Evolutionary conservation across 2,888 invertebrate genomes (phyloP), one percentile per base, ranked within the genome.

Genomic region (Campopleginae sp.): DNA sequence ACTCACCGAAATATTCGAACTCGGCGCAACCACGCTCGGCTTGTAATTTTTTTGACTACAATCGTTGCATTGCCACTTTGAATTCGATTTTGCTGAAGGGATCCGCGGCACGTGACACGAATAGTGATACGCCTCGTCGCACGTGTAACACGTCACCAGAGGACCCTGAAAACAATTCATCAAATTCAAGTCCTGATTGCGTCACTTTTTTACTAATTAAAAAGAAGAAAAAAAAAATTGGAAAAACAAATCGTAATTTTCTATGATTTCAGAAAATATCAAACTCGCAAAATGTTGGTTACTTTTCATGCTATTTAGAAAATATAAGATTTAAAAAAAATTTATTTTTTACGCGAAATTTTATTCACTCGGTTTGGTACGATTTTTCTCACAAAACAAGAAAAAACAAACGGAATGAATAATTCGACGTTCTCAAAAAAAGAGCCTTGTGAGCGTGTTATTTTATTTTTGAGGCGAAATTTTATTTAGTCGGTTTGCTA

Each of bases 111-210:
- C 94, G 90, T 98, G 98, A 91, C 98, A 98, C 46, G 95, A 94
- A 85, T 96, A 95, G 93, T 98, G 98, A 92, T 97, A 98, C 5
- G 97, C 97, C 93, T 98, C 97, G 65, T 97, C 97, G 93, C 98
- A 98, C 46, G 96, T 95, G 88, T 96, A 96, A 94, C 98, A 98
- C 63, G 97, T 97, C 48, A 97, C 95, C 90, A 98, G 94, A 42
- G 95, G 94, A 80, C 96, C 96, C 96, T 97, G 93, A 87, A 85
- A 27, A 58, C 38, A 27, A n/a, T n/a, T n/a, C 14, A 58, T 58
- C 5, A 12, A 27, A 58, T 27, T 58, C 5, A 1, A 4, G 5
- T 54, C 19, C 8, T 54, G 2, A 54, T 23, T 10, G 54, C 23
- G 23, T 54, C 10, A 54, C 38, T 38, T 38, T 8, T 1, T n/a